Evolutionary conservation across 2,113 vertebrate genomes (phyloP), one percentile per base, ranked within the genome.

Genomic region (Grammatotria lemairii): DNA sequence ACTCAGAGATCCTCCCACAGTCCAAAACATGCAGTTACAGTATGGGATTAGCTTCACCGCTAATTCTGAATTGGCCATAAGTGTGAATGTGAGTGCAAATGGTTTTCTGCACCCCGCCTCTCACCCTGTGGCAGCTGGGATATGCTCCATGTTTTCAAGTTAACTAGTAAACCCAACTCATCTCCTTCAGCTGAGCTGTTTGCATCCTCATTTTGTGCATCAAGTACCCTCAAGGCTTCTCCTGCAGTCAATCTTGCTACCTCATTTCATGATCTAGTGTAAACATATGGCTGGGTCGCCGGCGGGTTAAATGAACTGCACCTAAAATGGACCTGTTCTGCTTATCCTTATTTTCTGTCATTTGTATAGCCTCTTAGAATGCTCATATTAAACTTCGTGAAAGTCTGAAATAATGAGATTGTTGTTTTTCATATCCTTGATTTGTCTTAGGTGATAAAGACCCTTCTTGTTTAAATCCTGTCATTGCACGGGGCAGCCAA

Each of bases 1-100:
- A 28, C 54, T 57, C 13, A 14, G 23, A 16, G 9, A 28, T 58
- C 4, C 55, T 28, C 55, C 23, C 23, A 58, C 23, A 28, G 55
- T 68, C 63, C 3, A 68, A 68, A 68, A 68, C 63, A 40, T 14
- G 63, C 35, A 23, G 12, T 40, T 40, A 40, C 11, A 68, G 63
- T 38, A 14, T 68, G 35, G 35, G 35, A 40, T 68, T 40, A 68
- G n/a, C 11, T 21, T 68, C 33, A 68, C 19, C 0, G 19, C 19
- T 40, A 21, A 68, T 40, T 68, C 19, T 68, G 35, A 68, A 40
- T 68, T 6, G 33, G 0, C 5, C 7, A 0, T 5, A 68, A 38
- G 63, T 68, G 11, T 68, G 35, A 40, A 68, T 40, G 63, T 40
- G 35, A 68, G 11, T 4, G 2, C 11, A 68, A 68, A 68, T 68